Evolutionary conservation across 2,797 vertebrate genomes (phyloP).

Genomic region (Aselliscus stoliczkanus): DNA sequence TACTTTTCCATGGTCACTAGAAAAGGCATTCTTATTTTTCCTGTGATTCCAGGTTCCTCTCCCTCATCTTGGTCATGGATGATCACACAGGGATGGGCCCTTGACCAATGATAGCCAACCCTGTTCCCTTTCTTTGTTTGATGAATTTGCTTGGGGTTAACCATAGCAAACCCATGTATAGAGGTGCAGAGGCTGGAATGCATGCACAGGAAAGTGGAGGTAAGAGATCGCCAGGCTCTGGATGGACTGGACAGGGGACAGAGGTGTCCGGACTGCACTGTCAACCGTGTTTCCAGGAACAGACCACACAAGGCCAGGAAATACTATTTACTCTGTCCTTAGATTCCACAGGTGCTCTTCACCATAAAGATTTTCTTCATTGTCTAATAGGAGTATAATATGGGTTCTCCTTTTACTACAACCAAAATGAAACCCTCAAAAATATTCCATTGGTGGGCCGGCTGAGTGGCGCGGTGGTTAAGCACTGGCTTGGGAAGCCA

Average conservation of each 20-base stretch:
- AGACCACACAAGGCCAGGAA: neutral
- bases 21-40: neutral
- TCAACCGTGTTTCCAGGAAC: neutral
- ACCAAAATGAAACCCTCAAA: neutral
- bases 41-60: neutral
- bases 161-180: accelerated
- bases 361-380: neutral
- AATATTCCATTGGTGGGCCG: neutral
- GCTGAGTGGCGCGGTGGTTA: no score
- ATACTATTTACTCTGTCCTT: neutral
- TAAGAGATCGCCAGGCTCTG: neutral
- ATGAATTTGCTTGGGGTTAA: neutral
- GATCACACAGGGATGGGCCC: neutral
- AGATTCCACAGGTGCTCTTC: neutral
- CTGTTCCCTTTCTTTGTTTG: neutral
- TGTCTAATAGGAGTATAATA: neutral
- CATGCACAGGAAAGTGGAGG: neutral
- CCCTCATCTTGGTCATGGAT: accelerated
- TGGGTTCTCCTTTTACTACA: neutral
- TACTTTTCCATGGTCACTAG: neutral
- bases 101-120: neutral
- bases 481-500: no score
- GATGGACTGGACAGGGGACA: neutral
- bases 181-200: neutral
- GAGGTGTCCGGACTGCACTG: accelerated